Conservation (phyloP, 2,113 vertebrate genomes). For the Notechis scutatus region DNA sequence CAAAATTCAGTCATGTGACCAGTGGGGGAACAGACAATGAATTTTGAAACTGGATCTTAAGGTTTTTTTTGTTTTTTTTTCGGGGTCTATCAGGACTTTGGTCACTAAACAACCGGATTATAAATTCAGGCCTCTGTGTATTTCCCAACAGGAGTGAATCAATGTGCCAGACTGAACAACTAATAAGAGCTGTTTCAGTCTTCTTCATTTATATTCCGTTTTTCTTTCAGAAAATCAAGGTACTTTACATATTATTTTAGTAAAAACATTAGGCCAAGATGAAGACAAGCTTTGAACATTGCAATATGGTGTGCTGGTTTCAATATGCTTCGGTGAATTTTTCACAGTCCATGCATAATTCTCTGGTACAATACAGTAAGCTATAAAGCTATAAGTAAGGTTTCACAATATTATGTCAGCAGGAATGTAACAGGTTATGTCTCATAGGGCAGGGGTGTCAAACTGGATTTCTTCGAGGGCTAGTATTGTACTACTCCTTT, state of each 20-base stretch:
- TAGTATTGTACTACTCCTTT: too few relatives aligned
- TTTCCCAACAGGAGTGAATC: neutral
- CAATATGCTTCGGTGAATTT: neutral
- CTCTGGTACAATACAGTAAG: neutral
- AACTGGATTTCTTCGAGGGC: too few relatives aligned
- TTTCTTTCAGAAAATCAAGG: neutral
- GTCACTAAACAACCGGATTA: neutral
- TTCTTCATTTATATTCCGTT: neutral
- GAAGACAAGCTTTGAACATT: neutral
- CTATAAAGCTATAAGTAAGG: neutral
- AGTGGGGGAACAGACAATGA: neutral
- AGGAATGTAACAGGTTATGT: neutral
- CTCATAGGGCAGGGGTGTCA: neutral
- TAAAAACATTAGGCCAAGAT: neutral
- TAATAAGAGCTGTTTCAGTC: neutral
- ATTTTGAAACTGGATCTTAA: neutral
- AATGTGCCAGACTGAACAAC: neutral
- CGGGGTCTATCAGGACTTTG: neutral
- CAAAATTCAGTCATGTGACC: neutral
- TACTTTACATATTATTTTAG: neutral
- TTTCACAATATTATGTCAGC: neutral
- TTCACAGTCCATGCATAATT: neutral
- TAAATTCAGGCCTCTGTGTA: neutral
- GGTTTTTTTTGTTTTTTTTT: neutral
- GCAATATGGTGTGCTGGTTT: neutral